Evolutionary conservation across 2,888 invertebrate species (phyloP).

Genomic region (Tenthredo notha): DNA sequence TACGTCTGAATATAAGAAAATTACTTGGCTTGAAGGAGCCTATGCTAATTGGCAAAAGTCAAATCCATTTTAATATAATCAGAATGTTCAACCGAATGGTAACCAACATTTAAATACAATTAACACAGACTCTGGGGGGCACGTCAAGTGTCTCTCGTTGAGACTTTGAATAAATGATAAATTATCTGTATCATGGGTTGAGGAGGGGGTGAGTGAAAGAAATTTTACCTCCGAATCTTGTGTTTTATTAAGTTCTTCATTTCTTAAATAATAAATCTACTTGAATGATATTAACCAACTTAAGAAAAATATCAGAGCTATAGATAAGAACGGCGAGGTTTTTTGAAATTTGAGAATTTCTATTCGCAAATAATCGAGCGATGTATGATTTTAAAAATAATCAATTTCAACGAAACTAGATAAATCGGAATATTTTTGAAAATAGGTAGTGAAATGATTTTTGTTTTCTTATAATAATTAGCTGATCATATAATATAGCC

Average conservation of each 20-base stretch:
- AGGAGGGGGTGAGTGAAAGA: no score
- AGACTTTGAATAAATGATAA: slow-evolving; percentile 15
- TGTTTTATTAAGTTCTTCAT: background rate
- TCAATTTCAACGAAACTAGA: background rate
- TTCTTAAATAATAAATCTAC: background rate
- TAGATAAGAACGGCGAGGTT: background rate
- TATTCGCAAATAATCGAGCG: no score
- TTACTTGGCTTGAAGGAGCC: background rate
- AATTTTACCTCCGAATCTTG: no score
- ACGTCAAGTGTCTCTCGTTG: slow-evolving; percentile 6
- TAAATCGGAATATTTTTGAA: no score
- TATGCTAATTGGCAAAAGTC: slow-evolving; percentile 10
- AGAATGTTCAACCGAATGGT: background rate
- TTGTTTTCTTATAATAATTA: background rate
- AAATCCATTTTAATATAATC: background rate
- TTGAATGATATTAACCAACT: background rate
- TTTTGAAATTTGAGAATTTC: no score
- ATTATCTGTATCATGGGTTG: background rate
- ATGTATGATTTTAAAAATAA: background rate
- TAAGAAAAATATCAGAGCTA: slow-evolving; percentile 1
- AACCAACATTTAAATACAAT: slow-evolving; percentile 16
- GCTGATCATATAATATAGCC: background rate
- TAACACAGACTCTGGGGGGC: background rate
- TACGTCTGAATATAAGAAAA: background rate
- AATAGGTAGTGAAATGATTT: no score